phyloP scores from a whole-genome alignment of 2,797 vertebrate species.

The Gambusia yucatana region DNA sequence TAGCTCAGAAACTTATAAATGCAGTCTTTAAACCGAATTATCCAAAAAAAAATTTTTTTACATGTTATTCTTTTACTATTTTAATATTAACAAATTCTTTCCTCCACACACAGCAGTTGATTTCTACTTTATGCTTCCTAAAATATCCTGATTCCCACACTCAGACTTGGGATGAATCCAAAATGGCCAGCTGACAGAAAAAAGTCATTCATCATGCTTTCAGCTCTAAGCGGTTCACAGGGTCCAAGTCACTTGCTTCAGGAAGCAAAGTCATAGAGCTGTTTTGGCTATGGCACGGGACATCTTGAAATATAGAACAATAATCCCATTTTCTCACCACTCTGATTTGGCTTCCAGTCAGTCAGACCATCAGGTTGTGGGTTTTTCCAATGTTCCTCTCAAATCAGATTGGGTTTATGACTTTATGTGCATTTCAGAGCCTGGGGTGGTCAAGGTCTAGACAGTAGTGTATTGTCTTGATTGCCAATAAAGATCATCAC shows the following conservation, averaged over 20 bases:
- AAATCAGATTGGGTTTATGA: slow-evolving; percentile 50
- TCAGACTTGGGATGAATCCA: slow-evolving; percentile 27
- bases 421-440: slow-evolving; percentile 31
- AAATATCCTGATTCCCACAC: slow-evolving; percentile 23
- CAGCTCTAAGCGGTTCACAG: slow-evolving; percentile 12
- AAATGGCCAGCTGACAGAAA: slow-evolving; percentile 26
- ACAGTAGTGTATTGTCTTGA: slow-evolving; percentile 9
- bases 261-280: slow-evolving; percentile 49
- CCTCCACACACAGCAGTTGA: slow-evolving; percentile 5
- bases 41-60: background rate
- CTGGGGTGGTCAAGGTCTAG: slow-evolving; percentile 6
- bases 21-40: background rate
- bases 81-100: slow-evolving; percentile 8
- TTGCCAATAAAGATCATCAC: slow-evolving; percentile 4
- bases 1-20: background rate
- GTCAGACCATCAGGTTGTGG: slow-evolving; percentile 26
- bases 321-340: slow-evolving; percentile 57
- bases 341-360: slow-evolving; percentile 44
- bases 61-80: background rate
- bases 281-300: slow-evolving; percentile 44
- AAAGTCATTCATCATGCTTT: slow-evolving; percentile 41
- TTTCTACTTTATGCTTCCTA: background rate
- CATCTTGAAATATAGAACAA: slow-evolving; percentile 53
- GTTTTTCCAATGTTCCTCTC: slow-evolving; percentile 55
- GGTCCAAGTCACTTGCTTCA: slow-evolving; percentile 26